Percentiles rank a stretch among this genome's conserved stretches.
Conservation (phyloP, 2,797 vertebrate genomes). For the Leptatherina wallacei region DNA sequence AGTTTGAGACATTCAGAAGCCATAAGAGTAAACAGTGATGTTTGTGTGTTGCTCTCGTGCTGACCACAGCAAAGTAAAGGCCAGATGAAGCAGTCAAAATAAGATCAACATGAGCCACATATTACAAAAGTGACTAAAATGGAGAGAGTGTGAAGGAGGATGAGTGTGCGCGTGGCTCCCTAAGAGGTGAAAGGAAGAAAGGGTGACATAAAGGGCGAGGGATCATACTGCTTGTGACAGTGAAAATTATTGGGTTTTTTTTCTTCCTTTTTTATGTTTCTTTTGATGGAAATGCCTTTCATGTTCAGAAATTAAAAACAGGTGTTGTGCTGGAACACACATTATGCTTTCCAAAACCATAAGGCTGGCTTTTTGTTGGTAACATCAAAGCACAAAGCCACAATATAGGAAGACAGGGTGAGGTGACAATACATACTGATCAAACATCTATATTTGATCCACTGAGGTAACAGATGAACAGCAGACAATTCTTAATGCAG, state of each 20-base stretch:
- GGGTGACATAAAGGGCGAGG: constrained; percentile 59
- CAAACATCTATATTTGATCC: constrained; percentile 46
- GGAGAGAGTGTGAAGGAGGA: constrained; percentile 1
- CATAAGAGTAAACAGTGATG: constrained; percentile 56
- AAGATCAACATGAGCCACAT: constrained; percentile 54
- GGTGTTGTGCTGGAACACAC: constrained; percentile 91
- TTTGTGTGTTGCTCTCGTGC: constrained; percentile 70
- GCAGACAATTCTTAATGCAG: constrained; percentile 7
- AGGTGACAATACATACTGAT: constrained; percentile 61
- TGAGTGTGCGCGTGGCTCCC: constrained; percentile 6
- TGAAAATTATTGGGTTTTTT: constrained; percentile 83
- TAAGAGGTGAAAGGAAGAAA: constrained; percentile 27
- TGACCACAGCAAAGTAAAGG: constrained; percentile 73
- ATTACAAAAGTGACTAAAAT: constrained; percentile 38
- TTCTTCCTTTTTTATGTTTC: constrained; percentile 83
- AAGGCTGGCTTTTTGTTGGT: constrained; percentile 81
- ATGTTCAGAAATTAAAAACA: constrained; percentile 98
- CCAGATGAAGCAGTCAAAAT: constrained; percentile 59
- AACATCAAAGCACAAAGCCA: constrained; percentile 92
- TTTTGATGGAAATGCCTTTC: constrained; percentile 96
- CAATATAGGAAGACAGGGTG: constrained; percentile 78
- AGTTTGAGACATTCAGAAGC: constrained; percentile 42
- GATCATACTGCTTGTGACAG: constrained; percentile 85
- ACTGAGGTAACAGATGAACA: constrained; percentile 42
- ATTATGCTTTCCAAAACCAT: constrained; percentile 87